phyloP scores from a whole-genome alignment of 2,888 invertebrate genomes.

The Spicauda simplicius region DNA sequence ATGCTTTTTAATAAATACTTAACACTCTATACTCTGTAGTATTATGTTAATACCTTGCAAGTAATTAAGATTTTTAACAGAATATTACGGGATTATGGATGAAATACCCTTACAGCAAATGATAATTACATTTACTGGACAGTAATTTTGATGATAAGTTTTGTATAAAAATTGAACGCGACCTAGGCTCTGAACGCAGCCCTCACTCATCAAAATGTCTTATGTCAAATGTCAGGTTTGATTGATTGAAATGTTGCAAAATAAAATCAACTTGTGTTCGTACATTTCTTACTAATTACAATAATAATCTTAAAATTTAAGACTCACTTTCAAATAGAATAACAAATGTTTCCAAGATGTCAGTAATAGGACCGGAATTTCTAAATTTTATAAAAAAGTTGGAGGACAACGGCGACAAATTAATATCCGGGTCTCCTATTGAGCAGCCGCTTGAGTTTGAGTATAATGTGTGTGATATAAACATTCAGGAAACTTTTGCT shows the following conservation, averaged over 20 bases:
- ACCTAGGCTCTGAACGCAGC: too few relatives aligned
- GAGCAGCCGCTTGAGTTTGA: conserved; percentile 72
- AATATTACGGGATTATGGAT: too few relatives aligned
- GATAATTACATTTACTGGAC: too few relatives aligned
- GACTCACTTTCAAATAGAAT: too few relatives aligned
- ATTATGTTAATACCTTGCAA: too few relatives aligned
- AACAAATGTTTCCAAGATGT: conserved; percentile 53
- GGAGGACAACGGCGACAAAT: conserved; percentile 75
- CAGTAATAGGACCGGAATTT: conserved; percentile 70
- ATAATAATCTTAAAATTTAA: not conserved
- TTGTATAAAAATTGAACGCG: too few relatives aligned
- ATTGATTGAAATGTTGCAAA: conserved; percentile 1
- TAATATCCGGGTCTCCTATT: conserved; percentile 56
- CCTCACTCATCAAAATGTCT: too few relatives aligned
- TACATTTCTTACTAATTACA: not conserved
- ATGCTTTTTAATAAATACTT: too few relatives aligned
- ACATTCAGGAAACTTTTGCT: not conserved
- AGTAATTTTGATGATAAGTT: too few relatives aligned
- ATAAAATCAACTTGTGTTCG: not conserved
- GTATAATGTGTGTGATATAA: conserved; percentile 62
- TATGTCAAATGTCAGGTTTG: not conserved
- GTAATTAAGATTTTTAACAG: too few relatives aligned
- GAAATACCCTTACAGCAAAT: too few relatives aligned
- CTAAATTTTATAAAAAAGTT: conserved; percentile 70
- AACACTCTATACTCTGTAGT: too few relatives aligned